These are phyloP conservation scores for Holothuria scabra DNA, from an alignment of 53 echinoderm and acorn worm genomes.

Conservation along the genomic window DNA sequence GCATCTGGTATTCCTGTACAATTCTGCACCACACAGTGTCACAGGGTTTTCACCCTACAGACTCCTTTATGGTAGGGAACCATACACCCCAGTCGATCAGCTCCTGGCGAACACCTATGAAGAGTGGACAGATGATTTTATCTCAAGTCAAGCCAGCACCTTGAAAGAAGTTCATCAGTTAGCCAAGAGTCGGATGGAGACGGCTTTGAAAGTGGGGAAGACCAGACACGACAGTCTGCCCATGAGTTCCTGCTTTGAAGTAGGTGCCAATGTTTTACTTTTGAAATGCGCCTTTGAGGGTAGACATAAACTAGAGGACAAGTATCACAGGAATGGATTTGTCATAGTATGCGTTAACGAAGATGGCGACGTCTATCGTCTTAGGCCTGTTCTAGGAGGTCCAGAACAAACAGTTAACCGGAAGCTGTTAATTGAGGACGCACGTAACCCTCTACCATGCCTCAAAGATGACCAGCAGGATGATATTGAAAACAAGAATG, in stretches of 20 bases:
- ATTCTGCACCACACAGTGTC: slow-evolving; percentile 49
- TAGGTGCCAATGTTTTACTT: background rate
- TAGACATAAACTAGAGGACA: too few relatives aligned
- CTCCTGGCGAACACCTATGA: too few relatives aligned
- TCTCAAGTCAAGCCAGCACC: too few relatives aligned
- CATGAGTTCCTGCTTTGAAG: background rate
- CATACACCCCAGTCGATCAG: too few relatives aligned
- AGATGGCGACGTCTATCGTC: background rate
- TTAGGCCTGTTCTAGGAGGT: background rate
- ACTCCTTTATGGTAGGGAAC: slow-evolving; percentile 39
- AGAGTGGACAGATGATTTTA: too few relatives aligned
- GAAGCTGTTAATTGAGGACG: background rate
- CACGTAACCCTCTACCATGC: background rate
- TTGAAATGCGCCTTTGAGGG: too few relatives aligned
- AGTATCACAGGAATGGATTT: background rate
- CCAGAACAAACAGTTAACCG: background rate
- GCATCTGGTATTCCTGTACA: slow-evolving; percentile 48
- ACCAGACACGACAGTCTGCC: too few relatives aligned
- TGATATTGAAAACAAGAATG: too few relatives aligned
- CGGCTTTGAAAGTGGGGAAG: too few relatives aligned
- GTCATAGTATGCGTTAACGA: background rate
- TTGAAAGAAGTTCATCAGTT: too few relatives aligned
- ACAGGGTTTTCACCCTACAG: slow-evolving; percentile 53
- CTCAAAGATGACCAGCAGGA: background rate
- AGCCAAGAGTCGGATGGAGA: too few relatives aligned